phyloP scores from a whole-genome alignment of 2,888 invertebrate genomes.

The Pristionchus japonicus region DNA sequence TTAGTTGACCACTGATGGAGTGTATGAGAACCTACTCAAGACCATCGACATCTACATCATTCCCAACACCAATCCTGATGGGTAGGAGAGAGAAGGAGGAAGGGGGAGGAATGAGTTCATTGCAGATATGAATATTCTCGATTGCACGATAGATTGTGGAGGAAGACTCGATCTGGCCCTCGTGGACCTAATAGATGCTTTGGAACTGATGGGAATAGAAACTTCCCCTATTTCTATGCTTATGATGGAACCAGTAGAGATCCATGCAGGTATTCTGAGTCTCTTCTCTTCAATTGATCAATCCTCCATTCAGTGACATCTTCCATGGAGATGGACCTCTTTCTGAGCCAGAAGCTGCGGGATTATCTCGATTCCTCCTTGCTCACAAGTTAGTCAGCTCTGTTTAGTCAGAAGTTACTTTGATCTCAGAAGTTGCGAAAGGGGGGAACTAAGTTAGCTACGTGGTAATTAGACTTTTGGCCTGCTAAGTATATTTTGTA shows the following conservation, averaged over 20 bases:
- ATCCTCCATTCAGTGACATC: slow-evolving; percentile 39
- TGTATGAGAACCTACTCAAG: not conserved
- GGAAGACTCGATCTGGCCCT: slow-evolving; percentile 45
- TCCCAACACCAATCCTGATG: slow-evolving; percentile 41
- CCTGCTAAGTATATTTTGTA: not conserved
- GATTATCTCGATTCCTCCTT: slow-evolving; percentile 2
- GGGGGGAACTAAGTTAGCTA: not conserved
- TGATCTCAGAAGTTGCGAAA: not conserved
- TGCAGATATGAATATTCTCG: slow-evolving; percentile 40
- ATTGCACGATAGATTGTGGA: slow-evolving; percentile 29
- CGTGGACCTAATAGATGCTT: slow-evolving; percentile 37
- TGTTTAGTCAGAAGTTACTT: too few species aligned
- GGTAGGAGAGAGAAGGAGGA: not conserved
- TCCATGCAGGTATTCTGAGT: slow-evolving; percentile 24
- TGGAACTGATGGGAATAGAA: slow-evolving; percentile 33
- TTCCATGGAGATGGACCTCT: slow-evolving; percentile 34
- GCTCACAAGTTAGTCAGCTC: not conserved
- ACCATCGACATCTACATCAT: slow-evolving; percentile 32
- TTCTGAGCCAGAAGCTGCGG: not conserved
- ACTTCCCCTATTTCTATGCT: slow-evolving; percentile 38
- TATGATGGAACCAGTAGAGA: slow-evolving; percentile 39
- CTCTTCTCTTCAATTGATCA: too few species aligned
- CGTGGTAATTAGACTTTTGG: not conserved
- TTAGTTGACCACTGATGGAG: slow-evolving; percentile 27
- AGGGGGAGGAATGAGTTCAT: not conserved